Evolutionary conservation across 2,888 invertebrate genomes (phyloP), one percentile per base, ranked within the genome.

Genomic region (Melipona bicolor): DNA sequence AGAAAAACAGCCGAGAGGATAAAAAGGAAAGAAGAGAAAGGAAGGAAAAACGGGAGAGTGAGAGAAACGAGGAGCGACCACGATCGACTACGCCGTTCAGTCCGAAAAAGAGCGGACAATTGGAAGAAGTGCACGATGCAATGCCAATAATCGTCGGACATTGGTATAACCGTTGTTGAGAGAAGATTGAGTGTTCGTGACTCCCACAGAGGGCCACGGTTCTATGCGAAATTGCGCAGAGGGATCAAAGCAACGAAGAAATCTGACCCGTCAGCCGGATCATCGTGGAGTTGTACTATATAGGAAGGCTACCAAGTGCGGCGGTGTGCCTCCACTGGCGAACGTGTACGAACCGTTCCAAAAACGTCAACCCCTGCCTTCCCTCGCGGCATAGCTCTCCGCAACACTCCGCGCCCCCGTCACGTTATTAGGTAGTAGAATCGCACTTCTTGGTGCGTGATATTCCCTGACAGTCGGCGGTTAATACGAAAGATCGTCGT

Each of bases 321-420:
- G 86, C 83, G 76, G 79, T 84, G 87, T 83, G 82, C 83, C 80
- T 84, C 80, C 85, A 79, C 83, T 80, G 79, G 75, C 79, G 79
- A 73, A 54, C 59, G 64, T 62, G 74, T 91, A 92, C 91, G 89
- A 90, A 71, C 93, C 93, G 79, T 93, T 91, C 91, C 79, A 83
- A 93, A 94, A 93, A 94, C 93, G 90, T 94, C 86, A 90, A 81
- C 85, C 83, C 74, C 86, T 79, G 81, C 81, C 80, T 74, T 82
- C 83, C 82, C 78, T 83, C 83, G 76, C 81, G 78, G 73, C 59
- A 64, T 70, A 81, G 81, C 80, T 74, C 77, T 72, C 79, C 83
- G 83, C 84, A 67, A 74, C 79, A 36, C 77, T 83, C 84, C 80
- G 83, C 83, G 85, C 88, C 84, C 81, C 80, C 77, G 59, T 81